Percentiles rank a stretch among this genome's conserved stretches.
Evolutionary conservation across 2,113 vertebrate genomes (phyloP).

Genomic region (Synchiropus splendidus): DNA sequence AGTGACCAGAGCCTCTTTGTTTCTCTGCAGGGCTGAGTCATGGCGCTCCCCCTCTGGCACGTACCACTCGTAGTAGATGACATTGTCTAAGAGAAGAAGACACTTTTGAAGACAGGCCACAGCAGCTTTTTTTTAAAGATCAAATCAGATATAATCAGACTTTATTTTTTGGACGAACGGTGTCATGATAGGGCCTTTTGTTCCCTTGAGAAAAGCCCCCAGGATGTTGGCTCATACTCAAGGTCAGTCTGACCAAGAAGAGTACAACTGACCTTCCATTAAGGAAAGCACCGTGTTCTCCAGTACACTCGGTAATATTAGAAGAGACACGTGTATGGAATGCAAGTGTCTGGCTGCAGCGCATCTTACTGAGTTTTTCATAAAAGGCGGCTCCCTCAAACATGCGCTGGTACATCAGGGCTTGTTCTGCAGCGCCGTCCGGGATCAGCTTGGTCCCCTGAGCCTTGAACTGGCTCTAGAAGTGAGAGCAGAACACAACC

Average conservation of each 20-base stretch:
- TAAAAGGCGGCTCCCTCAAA: constrained; percentile 57
- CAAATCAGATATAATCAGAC: background rate
- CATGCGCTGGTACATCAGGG: constrained; percentile 59
- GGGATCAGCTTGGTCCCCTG: constrained; percentile 63
- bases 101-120: background rate
- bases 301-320: too few relatives aligned
- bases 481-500: background rate
- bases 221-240: background rate
- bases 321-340: too few relatives aligned
- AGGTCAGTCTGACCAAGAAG: background rate
- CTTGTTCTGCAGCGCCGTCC: constrained; percentile 44
- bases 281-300: background rate
- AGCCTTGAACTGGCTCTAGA: constrained; percentile 59
- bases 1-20: constrained; percentile 41
- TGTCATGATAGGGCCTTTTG: background rate
- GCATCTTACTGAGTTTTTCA: constrained; percentile 57
- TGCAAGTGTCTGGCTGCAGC: background rate
- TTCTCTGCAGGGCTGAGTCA: constrained; percentile 52
- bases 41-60: constrained; percentile 60
- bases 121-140: background rate
- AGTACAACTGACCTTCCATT: background rate
- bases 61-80: constrained; percentile 42
- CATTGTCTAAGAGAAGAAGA: constrained; percentile 16
- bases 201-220: too few relatives aligned
- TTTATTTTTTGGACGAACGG: background rate